A percentile compares a stretch with the other conserved stretches of the same genome.
These are phyloP conservation scores for Argyra leucocephala DNA, from an alignment of 2,888 invertebrate species.

Conservation along the genomic window DNA sequence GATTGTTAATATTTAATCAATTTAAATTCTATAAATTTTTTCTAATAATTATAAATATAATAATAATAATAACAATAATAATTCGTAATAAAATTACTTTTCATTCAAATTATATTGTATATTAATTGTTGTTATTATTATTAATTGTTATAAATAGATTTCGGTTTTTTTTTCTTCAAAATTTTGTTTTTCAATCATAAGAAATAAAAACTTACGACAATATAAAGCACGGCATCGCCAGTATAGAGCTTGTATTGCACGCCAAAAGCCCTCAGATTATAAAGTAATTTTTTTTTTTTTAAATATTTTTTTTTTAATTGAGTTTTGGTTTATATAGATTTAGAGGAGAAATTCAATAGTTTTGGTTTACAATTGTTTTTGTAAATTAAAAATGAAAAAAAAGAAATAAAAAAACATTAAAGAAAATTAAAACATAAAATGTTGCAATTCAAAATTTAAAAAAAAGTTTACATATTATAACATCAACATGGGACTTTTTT, in stretches of 20 bases:
- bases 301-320: background rate
- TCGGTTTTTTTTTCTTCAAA: background rate
- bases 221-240: constrained; percentile 43
- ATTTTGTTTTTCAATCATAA: constrained; percentile 10
- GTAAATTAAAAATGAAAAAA: background rate
- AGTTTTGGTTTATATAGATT: background rate
- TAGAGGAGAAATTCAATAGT: background rate
- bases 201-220: constrained; percentile 37
- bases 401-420: background rate
- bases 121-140: background rate
- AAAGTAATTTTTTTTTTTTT: constrained; percentile 1
- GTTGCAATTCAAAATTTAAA: background rate
- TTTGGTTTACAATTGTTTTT: background rate
- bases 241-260: constrained; percentile 42
- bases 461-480: background rate
- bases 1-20: background rate
- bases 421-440: background rate
- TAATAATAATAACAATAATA: too few relatives aligned
- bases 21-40: background rate
- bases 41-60: background rate
- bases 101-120: too few relatives aligned
- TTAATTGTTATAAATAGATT: background rate
- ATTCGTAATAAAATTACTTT: too few relatives aligned
- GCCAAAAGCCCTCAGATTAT: constrained; percentile 43
- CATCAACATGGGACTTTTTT: background rate